phyloP scores from a whole-genome alignment of 2,888 invertebrate species.

The Allophyes oxyacanthae region DNA sequence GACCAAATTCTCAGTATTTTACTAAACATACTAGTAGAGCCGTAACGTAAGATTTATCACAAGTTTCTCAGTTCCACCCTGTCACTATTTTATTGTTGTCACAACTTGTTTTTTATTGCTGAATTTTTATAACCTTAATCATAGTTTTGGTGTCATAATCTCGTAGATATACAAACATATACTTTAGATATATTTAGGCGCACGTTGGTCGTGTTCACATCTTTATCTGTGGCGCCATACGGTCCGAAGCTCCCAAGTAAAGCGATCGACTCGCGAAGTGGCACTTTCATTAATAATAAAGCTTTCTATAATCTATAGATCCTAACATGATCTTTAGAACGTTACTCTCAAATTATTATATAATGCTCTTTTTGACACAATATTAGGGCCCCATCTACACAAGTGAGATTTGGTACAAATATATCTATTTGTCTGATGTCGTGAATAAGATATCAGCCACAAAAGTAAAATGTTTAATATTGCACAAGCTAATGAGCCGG shows the following conservation, averaged over 20 bases:
- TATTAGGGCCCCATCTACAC: constrained; percentile 32
- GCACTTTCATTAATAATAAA: constrained; percentile 50
- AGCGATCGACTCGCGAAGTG: constrained; percentile 43
- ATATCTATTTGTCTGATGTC: constrained; percentile 12
- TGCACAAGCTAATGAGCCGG: constrained; percentile 48
- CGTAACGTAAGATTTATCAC: constrained; percentile 36
- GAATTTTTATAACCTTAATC: constrained; percentile 60
- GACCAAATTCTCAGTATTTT: not conserved
- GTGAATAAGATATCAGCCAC: constrained; percentile 25
- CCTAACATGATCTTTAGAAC: constrained; percentile 56
- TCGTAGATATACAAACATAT: constrained; percentile 69
- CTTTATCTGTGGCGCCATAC: constrained; percentile 12
- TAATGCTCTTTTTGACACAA: constrained; percentile 8
- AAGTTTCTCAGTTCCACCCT: constrained; percentile 7
- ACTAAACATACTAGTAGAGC: constrained; percentile 29
- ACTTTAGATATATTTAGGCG: constrained; percentile 49
- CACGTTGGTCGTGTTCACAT: constrained; percentile 34
- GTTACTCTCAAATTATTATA: constrained; percentile 25
- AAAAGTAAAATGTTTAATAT: constrained; percentile 48
- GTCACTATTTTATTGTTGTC: constrained; percentile 29
- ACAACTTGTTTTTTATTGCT: constrained; percentile 61
- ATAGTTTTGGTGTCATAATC: constrained; percentile 86
- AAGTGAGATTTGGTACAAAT: constrained; percentile 23
- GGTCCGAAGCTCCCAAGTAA: constrained; percentile 30
- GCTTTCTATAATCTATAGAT: constrained; percentile 53